Percentiles rank a stretch among this genome's conserved stretches.
phyloP scores from a whole-genome alignment of 2,113 vertebrate species.

The Hemibagrus wyckioides region DNA sequence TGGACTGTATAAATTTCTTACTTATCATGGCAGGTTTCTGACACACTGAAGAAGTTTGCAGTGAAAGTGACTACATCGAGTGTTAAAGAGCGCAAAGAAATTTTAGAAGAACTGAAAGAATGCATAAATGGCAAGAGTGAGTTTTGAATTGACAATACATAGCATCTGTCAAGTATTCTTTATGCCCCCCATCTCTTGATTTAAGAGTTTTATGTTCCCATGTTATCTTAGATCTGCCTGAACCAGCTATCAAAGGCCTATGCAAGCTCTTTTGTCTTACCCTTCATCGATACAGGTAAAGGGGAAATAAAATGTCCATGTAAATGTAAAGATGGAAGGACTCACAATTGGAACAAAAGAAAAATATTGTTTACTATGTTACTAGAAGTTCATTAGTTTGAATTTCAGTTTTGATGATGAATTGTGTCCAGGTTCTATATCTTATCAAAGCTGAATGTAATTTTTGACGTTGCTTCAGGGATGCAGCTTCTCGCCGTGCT shows the following conservation, averaged over 20 bases:
- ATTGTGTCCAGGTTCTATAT: not conserved
- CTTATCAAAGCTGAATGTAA: not conserved
- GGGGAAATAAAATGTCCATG: conserved; percentile 1
- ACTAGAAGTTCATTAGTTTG: not conserved
- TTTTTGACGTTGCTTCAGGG: conserved; percentile 68
- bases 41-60: conserved; percentile 93
- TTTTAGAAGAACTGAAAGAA: conserved; percentile 84
- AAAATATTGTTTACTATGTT: not conserved
- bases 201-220: not conserved
- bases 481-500: conserved; percentile 88
- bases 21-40: conserved; percentile 78
- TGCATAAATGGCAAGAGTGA: conserved; percentile 89
- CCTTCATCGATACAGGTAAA: conserved; percentile 91
- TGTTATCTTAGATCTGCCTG: conserved; percentile 74
- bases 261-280: conserved; percentile 97
- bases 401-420: not conserved
- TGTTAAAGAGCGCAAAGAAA: conserved; percentile 88
- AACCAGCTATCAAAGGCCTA: conserved; percentile 89
- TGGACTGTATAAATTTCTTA: not conserved
- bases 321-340: not conserved
- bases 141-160: not conserved
- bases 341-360: not conserved
- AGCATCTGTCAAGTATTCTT: not conserved
- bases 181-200: not conserved
- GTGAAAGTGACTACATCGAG: conserved; percentile 92